Conservation (phyloP, 2,113 vertebrate genomes). For the Dolichallabes microphthalmus region DNA sequence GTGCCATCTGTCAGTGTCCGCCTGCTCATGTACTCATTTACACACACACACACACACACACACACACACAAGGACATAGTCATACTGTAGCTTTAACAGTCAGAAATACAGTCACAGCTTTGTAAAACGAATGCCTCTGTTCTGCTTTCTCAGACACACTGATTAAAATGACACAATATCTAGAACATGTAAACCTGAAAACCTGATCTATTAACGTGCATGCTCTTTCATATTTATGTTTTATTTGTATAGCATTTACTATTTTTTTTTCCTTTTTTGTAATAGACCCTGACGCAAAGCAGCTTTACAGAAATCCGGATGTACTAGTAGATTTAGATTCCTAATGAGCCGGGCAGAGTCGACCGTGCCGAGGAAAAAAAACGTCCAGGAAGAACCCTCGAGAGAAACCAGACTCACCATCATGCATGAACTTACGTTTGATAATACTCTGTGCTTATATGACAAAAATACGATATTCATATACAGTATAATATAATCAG, state of each 20-base stretch:
- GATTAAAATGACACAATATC: not conserved
- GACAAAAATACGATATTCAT: no score
- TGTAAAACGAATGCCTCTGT: not conserved
- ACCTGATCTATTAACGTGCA: not conserved
- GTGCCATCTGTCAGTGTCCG: constrained; percentile 70
- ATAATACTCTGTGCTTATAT: not conserved
- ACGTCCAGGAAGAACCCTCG: not conserved
- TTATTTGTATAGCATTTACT: not conserved
- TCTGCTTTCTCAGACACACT: not conserved
- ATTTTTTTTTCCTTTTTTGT: not conserved
- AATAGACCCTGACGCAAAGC: not conserved
- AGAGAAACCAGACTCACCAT: not conserved
- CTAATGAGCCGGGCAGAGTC: not conserved
- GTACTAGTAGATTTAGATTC: not conserved
- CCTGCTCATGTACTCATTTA: constrained; percentile 50
- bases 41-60: constrained; percentile 15
- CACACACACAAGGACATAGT: not conserved
- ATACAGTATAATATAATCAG: not conserved
- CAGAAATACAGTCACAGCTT: constrained; percentile 6
- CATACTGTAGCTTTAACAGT: not conserved
- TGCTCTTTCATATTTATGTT: not conserved
- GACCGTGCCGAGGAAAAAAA: no score
- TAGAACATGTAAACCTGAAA: not conserved
- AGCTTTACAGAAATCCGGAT: not conserved
- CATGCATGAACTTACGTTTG: not conserved